phyloP scores from a whole-genome alignment of 2,113 vertebrate genomes.

The Trematocara marginatum region DNA sequence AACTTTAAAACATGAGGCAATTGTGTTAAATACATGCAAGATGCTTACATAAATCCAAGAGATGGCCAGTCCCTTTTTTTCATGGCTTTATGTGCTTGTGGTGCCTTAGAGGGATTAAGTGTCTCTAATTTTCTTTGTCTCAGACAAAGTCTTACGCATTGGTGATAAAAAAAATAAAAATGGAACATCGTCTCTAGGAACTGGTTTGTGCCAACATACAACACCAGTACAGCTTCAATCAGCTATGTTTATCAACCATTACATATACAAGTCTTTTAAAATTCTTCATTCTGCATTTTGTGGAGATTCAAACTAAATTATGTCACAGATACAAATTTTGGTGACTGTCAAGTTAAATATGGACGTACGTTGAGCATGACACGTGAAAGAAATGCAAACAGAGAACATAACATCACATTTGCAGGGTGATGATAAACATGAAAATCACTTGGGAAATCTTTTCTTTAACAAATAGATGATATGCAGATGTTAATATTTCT shows the following conservation, averaged over 20 bases:
- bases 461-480: background rate
- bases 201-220: background rate
- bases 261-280: background rate
- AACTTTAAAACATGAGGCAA: too few species aligned
- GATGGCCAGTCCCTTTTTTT: too few species aligned
- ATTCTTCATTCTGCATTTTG: background rate
- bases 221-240: background rate
- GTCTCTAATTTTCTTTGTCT: background rate
- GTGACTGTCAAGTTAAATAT: background rate
- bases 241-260: background rate
- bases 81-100: constrained; percentile 8
- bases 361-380: background rate
- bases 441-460: background rate
- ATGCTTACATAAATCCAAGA: too few species aligned
- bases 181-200: background rate
- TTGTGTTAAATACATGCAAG: too few species aligned
- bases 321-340: background rate
- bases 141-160: background rate
- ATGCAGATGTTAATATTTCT: background rate
- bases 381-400: background rate
- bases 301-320: background rate
- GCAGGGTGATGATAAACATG: background rate
- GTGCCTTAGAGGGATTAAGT: constrained; percentile 13
- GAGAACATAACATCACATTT: background rate
- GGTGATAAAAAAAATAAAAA: background rate